These are phyloP conservation scores for Lasiommata megera DNA, from an alignment of 2,888 invertebrate genomes.

Conservation along the genomic window DNA sequence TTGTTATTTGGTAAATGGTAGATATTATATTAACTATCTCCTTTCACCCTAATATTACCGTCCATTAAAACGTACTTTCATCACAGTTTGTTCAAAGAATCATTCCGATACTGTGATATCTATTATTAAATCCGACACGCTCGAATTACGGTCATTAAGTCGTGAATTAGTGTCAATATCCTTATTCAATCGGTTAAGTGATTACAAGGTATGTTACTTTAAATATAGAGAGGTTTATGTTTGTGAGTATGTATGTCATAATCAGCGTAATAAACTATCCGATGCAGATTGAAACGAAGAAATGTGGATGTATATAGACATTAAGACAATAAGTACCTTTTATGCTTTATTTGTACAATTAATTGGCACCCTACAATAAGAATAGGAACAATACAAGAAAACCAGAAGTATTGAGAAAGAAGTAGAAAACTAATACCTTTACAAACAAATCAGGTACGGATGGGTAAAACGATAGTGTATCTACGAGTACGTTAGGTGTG, in stretches of 20 bases:
- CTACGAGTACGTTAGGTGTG: too few relatives aligned
- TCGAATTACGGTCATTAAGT: conserved; percentile 35
- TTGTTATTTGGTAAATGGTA: too few relatives aligned
- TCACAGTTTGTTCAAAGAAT: conserved; percentile 33
- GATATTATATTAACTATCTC: conserved; percentile 25
- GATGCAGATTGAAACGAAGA: too few relatives aligned
- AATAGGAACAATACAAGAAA: too few relatives aligned
- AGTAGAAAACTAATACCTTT: too few relatives aligned
- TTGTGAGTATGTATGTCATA: background rate
- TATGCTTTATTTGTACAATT: too few relatives aligned
- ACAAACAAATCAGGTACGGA: too few relatives aligned
- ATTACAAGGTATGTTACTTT: conserved; percentile 35
- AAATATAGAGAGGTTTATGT: background rate
- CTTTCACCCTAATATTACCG: conserved; percentile 17
- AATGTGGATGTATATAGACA: too few relatives aligned
- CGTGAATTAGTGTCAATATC: conserved; percentile 37
- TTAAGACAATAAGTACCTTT: too few relatives aligned
- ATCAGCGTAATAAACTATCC: background rate
- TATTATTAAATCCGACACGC: conserved; percentile 35
- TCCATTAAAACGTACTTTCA: conserved; percentile 27
- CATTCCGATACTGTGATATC: conserved; percentile 25
- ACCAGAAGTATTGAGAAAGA: too few relatives aligned
- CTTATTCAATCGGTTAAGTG: conserved; percentile 40
- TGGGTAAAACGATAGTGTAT: too few relatives aligned
- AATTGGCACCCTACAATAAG: too few relatives aligned